Evolutionary conservation across 2,797 vertebrate genomes (phyloP).

Genomic region (Pseudochirops cupreus): DNA sequence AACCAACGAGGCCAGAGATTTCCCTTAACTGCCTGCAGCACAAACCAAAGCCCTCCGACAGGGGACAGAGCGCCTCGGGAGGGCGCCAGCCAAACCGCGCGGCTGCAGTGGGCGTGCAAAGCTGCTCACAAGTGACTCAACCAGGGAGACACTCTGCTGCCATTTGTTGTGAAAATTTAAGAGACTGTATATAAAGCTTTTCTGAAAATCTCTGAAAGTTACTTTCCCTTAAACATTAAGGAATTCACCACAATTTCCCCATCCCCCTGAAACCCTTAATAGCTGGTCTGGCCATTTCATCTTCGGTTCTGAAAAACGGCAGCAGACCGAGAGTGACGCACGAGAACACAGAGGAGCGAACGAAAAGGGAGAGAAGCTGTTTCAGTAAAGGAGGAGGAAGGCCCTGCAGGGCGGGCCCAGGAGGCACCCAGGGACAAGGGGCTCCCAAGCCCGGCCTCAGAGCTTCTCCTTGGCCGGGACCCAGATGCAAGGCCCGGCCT

Average conservation of each 20-base stretch:
- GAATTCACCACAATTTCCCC: conserved; percentile 92
- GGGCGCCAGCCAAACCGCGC: conserved; percentile 90
- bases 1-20: conserved; percentile 43
- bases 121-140: conserved; percentile 89
- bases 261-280: conserved; percentile 83
- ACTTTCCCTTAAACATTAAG: conserved; percentile 99
- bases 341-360: conserved; percentile 79
- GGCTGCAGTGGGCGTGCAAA: conserved; percentile 95
- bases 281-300: conserved; percentile 90
- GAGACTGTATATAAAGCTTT: conserved; percentile 92
- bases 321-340: conserved; percentile 81
- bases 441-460: conserved; percentile 86
- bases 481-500: conserved; percentile 97
- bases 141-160: conserved; percentile 91
- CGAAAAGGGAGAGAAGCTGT: conserved; percentile 82
- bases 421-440: conserved; percentile 24
- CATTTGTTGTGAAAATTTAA: conserved; percentile 89
- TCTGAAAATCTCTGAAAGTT: conserved; percentile 91
- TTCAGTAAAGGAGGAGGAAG: conserved; percentile 73
- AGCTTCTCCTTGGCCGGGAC: conserved; percentile 98
- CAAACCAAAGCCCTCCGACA: conserved; percentile 20
- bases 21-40: conserved; percentile 83
- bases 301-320: conserved; percentile 85
- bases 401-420: conserved; percentile 79
- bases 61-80: too few species aligned